Conservation (phyloP, 1,140 invertebrate genomes). For the Drosophila sproati region DNA sequence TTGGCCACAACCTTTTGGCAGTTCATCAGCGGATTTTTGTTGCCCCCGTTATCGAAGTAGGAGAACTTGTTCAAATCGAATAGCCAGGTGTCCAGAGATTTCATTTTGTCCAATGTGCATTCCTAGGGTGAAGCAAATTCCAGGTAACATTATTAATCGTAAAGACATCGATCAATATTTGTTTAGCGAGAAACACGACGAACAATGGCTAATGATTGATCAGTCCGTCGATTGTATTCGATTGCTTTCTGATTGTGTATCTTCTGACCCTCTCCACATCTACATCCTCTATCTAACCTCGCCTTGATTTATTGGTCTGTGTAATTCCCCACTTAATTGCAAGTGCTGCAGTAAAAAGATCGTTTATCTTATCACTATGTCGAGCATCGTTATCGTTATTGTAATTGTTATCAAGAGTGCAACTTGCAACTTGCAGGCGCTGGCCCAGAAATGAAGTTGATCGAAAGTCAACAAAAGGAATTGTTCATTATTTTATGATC, state of each 20-base stretch:
- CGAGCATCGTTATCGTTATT: not conserved
- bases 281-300: not conserved
- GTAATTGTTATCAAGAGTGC: constrained; percentile 10
- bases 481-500: no score
- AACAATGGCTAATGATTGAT: constrained; percentile 56
- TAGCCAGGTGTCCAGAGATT: constrained; percentile 76
- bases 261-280: not conserved
- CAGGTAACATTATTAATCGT: constrained; percentile 12
- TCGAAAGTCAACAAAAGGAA: not conserved
- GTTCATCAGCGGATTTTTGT: constrained; percentile 75
- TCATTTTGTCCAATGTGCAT: constrained; percentile 79
- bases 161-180: constrained; percentile 3
- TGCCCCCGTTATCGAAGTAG: constrained; percentile 76
- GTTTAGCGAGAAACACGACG: not conserved
- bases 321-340: constrained; percentile 46
- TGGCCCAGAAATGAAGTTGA: not conserved
- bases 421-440: constrained; percentile 16
- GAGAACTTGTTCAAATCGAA: constrained; percentile 77
- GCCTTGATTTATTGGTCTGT: constrained; percentile 20
- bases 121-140: constrained; percentile 49
- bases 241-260: not conserved
- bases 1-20: constrained; percentile 81
- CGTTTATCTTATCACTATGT: constrained; percentile 57
- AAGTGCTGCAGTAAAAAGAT: constrained; percentile 36
- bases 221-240: constrained; percentile 1